These are phyloP conservation scores for Allophyes oxyacanthae DNA, from an alignment of 2,888 invertebrate species.

Conservation along the genomic window DNA sequence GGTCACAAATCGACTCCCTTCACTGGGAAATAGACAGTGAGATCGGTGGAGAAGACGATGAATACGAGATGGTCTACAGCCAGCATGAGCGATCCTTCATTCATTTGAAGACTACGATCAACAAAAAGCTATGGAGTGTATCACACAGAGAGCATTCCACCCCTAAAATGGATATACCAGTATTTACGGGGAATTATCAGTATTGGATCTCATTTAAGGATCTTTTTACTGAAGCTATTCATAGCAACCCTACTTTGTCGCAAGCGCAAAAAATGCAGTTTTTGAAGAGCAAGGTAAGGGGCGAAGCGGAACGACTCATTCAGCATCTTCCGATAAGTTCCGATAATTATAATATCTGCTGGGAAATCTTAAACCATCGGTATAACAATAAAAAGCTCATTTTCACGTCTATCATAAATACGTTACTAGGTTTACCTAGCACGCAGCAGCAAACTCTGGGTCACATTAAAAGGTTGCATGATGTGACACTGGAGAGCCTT, in stretches of 20 bases:
- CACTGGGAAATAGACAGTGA: conserved; percentile 15
- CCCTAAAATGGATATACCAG: conserved; percentile 25
- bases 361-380: conserved; percentile 5
- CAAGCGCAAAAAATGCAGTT: conserved; percentile 13
- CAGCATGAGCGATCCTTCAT: conserved; percentile 5
- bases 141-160: conserved; percentile 17
- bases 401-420: conserved; percentile 2
- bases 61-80: conserved; percentile 4
- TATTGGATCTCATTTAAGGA: conserved; percentile 25
- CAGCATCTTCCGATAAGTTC: conserved; percentile 19
- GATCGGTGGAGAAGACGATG: neutral
- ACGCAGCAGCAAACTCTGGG: conserved; percentile 4
- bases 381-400: conserved; percentile 8
- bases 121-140: conserved; percentile 18
- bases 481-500: conserved; percentile 4
- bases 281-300: conserved; percentile 8
- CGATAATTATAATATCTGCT: conserved; percentile 7
- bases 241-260: conserved; percentile 12
- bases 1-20: conserved; percentile 5
- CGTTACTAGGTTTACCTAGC: conserved; percentile 6
- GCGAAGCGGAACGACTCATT: conserved; percentile 14
- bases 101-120: conserved; percentile 8
- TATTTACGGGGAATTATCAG: conserved; percentile 14
- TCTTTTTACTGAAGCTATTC: conserved; percentile 23
- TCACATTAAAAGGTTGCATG: conserved; percentile 17